Evolutionary conservation across 2,797 vertebrate species (phyloP).

Genomic region (Galago senegalensis): DNA sequence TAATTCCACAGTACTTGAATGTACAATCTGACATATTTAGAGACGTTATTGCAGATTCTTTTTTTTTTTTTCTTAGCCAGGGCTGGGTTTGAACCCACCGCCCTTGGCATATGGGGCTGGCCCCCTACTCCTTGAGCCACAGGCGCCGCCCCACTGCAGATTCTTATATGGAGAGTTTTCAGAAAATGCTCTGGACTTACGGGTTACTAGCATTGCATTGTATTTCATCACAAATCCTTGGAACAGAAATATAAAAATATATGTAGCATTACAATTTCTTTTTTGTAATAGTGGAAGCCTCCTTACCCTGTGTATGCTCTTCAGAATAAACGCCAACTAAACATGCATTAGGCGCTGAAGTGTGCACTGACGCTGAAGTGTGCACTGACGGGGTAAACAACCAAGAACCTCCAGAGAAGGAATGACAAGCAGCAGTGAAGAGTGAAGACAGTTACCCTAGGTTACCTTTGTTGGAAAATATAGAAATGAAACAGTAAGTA

Average conservation of each 20-base stretch:
- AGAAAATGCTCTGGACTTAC: conserved; percentile 55
- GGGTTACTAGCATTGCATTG: background rate
- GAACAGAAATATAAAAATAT: conserved; percentile 4
- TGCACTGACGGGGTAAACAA: background rate
- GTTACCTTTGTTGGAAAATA: background rate
- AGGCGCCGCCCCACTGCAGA: background rate
- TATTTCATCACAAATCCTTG: conserved; percentile 43
- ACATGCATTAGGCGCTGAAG: background rate
- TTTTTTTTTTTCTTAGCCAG: too few species aligned
- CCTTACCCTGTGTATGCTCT: background rate
- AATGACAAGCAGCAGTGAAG: background rate
- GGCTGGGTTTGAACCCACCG: too few species aligned
- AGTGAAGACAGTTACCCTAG: background rate
- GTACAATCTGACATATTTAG: background rate
- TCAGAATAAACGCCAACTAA: conserved; percentile 31
- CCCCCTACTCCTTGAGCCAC: too few species aligned
- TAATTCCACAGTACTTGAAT: conserved; percentile 30
- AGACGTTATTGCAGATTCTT: background rate
- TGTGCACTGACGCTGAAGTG: background rate
- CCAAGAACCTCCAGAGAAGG: background rate
- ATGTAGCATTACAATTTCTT: background rate
- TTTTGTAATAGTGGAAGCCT: conserved; percentile 44
- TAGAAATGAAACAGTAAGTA: background rate
- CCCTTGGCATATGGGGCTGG: too few species aligned
- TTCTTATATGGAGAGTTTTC: conserved; percentile 15